phyloP scores from a whole-genome alignment of 2,797 vertebrate genomes.

The Fistularia tabacaria region DNA sequence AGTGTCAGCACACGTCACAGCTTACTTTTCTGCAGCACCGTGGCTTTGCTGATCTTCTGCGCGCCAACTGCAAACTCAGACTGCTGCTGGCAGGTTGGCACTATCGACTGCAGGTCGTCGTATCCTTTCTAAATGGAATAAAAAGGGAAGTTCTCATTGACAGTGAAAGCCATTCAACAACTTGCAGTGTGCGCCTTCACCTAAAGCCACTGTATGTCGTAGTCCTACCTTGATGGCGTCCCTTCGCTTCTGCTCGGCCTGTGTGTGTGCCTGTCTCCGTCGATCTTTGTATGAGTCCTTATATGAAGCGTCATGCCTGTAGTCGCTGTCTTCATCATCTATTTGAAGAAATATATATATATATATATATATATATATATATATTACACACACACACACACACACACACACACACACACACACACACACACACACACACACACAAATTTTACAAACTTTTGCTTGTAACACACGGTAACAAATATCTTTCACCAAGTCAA shows the following conservation, averaged over 20 bases:
- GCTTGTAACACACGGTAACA: too few species aligned
- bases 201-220: neutral
- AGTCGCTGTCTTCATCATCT: slow-evolving; percentile 98
- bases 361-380: neutral
- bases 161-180: neutral
- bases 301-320: slow-evolving; percentile 85
- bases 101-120: slow-evolving; percentile 92
- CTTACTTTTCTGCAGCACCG: slow-evolving; percentile 95
- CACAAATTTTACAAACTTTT: too few species aligned
- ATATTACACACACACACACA: neutral
- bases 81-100: slow-evolving; percentile 96
- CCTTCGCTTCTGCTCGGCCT: slow-evolving; percentile 93
- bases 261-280: slow-evolving; percentile 89
- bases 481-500: too few species aligned
- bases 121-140: slow-evolving; percentile 87
- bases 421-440: too few species aligned
- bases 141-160: neutral
- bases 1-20: slow-evolving; percentile 3
- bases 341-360: slow-evolving; percentile 3
- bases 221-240: slow-evolving; percentile 89
- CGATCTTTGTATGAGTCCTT: slow-evolving; percentile 93
- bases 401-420: too few species aligned
- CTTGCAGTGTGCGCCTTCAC: too few species aligned
- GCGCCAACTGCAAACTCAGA: slow-evolving; percentile 87
- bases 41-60: slow-evolving; percentile 97